Conservation (phyloP, 2,113 vertebrate genomes). For the Microcebus murinus region DNA sequence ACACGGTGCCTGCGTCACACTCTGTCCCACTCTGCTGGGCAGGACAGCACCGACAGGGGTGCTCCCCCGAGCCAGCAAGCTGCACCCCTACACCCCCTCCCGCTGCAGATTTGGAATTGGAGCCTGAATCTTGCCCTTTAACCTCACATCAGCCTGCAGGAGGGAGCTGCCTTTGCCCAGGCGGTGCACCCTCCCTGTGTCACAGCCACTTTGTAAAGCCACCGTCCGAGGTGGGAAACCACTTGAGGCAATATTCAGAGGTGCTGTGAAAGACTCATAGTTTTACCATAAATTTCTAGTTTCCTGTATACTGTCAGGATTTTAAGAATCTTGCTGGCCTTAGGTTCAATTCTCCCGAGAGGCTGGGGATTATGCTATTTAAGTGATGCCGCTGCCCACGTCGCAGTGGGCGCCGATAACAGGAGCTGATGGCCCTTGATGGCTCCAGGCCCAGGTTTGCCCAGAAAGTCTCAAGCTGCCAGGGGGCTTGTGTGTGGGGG, state of each 20-base stretch:
- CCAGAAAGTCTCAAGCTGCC: background rate
- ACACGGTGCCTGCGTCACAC: conserved; percentile 32
- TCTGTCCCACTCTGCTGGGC: conserved; percentile 19
- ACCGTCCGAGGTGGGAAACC: background rate
- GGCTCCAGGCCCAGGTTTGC: background rate
- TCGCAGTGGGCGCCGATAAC: accelerated
- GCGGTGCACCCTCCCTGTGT: background rate
- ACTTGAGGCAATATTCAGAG: background rate
- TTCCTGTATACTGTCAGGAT: background rate
- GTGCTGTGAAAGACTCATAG: background rate
- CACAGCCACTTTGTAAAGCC: background rate
- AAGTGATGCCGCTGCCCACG: background rate
- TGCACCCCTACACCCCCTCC: conserved; percentile 1
- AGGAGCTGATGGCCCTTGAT: background rate
- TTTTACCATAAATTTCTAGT: background rate
- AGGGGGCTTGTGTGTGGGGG: background rate
- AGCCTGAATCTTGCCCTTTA: conserved; percentile 53
- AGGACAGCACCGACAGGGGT: background rate
- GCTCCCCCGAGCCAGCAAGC: conserved; percentile 64
- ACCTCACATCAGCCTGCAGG: background rate
- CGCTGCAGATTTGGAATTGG: conserved; percentile 29
- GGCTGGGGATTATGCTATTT: background rate
- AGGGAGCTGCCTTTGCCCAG: background rate
- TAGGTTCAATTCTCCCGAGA: background rate
- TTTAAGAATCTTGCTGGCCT: background rate